A percentile compares a stretch with the other conserved stretches of the same genome.
phyloP scores from a whole-genome alignment of 2,113 vertebrate species.

The Astur gentilis region DNA sequence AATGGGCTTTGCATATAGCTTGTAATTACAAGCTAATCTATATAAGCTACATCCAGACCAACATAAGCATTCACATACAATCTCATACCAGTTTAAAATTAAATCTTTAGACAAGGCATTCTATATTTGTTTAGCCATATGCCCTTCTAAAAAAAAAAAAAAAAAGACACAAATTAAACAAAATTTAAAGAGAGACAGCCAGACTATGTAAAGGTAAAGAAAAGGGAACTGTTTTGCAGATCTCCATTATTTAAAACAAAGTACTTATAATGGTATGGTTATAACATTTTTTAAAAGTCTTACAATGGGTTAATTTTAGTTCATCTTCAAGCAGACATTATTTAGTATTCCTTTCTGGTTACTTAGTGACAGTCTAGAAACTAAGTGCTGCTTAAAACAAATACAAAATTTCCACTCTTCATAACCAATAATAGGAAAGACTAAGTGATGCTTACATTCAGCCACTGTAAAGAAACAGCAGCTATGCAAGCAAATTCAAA shows the following conservation, averaged over 20 bases:
- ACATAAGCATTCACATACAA: neutral
- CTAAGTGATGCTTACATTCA: neutral
- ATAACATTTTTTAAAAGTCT: neutral
- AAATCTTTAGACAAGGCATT: neutral
- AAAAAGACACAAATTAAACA: neutral
- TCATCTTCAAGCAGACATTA: neutral
- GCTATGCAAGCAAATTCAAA: neutral
- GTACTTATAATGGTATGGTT: neutral
- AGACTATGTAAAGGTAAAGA: neutral
- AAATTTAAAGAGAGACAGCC: neutral
- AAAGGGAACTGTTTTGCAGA: neutral
- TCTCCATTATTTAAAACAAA: neutral
- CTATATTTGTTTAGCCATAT: neutral
- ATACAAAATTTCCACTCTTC: neutral
- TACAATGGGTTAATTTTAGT: neutral
- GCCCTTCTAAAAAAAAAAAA: neutral
- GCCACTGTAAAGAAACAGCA: neutral
- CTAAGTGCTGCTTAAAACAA: neutral
- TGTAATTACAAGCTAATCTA: neutral
- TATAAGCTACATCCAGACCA: neutral
- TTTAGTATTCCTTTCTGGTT: neutral
- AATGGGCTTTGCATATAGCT: neutral
- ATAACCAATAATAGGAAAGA: neutral
- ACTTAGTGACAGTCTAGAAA: neutral
- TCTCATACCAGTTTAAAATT: neutral